These are phyloP conservation scores for Argyrosomus japonicus DNA, from an alignment of 2,113 vertebrate species.

Conservation along the genomic window DNA sequence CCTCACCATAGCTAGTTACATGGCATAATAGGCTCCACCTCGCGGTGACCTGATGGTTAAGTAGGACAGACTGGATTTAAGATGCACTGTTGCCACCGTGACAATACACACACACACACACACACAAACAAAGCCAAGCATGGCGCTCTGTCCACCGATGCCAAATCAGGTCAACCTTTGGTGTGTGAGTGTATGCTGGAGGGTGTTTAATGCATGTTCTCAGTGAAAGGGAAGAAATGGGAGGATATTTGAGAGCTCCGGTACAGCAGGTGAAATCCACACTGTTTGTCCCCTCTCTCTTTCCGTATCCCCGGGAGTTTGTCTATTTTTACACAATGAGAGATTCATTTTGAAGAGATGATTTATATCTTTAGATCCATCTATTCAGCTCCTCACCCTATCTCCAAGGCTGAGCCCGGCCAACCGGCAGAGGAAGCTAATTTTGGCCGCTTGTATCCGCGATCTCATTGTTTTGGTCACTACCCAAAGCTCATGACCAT, in stretches of 20 bases:
- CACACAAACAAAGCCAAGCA: constrained; percentile 25
- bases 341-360: neutral
- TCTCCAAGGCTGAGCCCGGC: no score
- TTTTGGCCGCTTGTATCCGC: no score
- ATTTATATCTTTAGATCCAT: neutral
- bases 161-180: constrained; percentile 67
- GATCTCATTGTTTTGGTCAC: no score
- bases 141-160: constrained; percentile 30
- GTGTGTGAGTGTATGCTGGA: constrained; percentile 39
- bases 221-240: constrained; percentile 63
- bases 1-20: constrained; percentile 19
- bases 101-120: constrained; percentile 46
- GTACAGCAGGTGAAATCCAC: constrained; percentile 66
- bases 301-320: constrained; percentile 1
- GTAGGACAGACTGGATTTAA: constrained; percentile 77
- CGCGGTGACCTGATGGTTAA: constrained; percentile 66
- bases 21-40: constrained; percentile 67
- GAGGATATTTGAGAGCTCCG: constrained; percentile 58
- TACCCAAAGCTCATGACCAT: no score
- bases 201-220: constrained; percentile 63
- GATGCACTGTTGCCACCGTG: constrained; percentile 64
- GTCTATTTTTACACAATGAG: constrained; percentile 30
- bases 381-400: no score
- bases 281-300: constrained; percentile 15
- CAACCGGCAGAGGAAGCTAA: no score